A percentile compares a stretch with the other conserved stretches of the same genome.
phyloP scores from a whole-genome alignment of 2,113 vertebrate genomes.

The Narcine bancroftii region DNA sequence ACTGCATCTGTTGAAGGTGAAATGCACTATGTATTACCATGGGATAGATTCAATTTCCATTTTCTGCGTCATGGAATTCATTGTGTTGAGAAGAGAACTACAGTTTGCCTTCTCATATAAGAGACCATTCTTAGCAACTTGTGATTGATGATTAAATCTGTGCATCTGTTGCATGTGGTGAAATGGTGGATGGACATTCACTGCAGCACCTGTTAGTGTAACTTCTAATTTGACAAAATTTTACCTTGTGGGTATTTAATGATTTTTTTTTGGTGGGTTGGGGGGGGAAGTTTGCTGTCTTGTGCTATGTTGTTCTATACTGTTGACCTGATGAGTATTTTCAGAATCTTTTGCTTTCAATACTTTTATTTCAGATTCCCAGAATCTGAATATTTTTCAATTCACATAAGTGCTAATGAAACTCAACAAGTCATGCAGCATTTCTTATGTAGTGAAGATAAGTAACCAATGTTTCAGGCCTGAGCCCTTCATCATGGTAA shows the following conservation, averaged over 20 bases:
- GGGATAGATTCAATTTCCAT: conserved; percentile 18
- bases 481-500: too few relatives aligned
- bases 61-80: conserved; percentile 13
- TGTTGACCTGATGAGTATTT: too few relatives aligned
- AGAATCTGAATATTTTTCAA: too few relatives aligned
- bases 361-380: too few relatives aligned
- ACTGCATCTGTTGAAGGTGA: background rate
- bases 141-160: background rate
- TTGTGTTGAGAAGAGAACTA: background rate
- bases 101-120: background rate
- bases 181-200: background rate
- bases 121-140: background rate
- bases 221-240: conserved; percentile 1
- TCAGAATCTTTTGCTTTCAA: too few relatives aligned
- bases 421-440: too few relatives aligned
- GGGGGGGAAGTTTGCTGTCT: too few relatives aligned
- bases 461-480: too few relatives aligned
- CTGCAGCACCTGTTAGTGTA: background rate
- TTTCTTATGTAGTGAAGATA: too few relatives aligned
- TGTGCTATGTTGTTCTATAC: too few relatives aligned
- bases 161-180: background rate
- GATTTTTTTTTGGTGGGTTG: too few relatives aligned
- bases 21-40: background rate
- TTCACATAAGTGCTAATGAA: too few relatives aligned
- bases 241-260: background rate